A percentile compares a stretch with the other conserved stretches of the same genome.
Conservation (phyloP, 2,113 vertebrate genomes). For the Ranitomeya variabilis region DNA sequence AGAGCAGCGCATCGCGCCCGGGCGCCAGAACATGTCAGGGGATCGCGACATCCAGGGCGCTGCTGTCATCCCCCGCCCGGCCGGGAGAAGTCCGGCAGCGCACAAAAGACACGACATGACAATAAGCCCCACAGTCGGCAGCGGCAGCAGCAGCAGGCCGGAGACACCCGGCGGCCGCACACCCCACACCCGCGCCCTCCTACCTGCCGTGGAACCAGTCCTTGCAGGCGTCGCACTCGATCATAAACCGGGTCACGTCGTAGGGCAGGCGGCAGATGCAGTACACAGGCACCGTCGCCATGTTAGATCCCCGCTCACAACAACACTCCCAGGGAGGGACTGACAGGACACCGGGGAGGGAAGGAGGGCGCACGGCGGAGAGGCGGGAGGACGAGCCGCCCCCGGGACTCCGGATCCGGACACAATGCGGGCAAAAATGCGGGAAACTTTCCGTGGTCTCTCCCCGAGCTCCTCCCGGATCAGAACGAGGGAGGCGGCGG, state of each 20-base stretch:
- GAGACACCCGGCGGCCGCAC: slow-evolving; percentile 48
- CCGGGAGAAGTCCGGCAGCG: not conserved
- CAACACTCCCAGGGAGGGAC: slow-evolving; percentile 68
- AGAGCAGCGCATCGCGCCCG: not conserved
- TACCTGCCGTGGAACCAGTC: slow-evolving; percentile 99
- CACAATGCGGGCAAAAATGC: slow-evolving; percentile 37
- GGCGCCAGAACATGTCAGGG: not conserved
- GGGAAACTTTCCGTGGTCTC: slow-evolving; percentile 44
- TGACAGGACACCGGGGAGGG: slow-evolving; percentile 62
- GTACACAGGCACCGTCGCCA: slow-evolving; percentile 98
- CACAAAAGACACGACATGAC: not conserved
- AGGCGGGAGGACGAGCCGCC: slow-evolving; percentile 23
- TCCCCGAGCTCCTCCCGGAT: slow-evolving; percentile 46
- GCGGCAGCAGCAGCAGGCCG: slow-evolving; percentile 45
- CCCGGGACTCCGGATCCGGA: slow-evolving; percentile 29
- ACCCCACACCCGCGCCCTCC: slow-evolving; percentile 64
- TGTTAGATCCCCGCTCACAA: slow-evolving; percentile 85
- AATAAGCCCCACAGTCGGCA: slow-evolving; percentile 47
- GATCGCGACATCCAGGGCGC: not conserved
- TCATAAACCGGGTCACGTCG: slow-evolving; percentile 98
- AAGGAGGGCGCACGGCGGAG: slow-evolving; percentile 22
- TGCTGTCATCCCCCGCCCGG: not conserved
- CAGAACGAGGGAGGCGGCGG: slow-evolving; percentile 45
- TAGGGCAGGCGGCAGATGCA: slow-evolving; percentile 97
- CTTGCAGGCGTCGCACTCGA: slow-evolving; percentile 96